These are phyloP conservation scores for Fulica atra DNA, from an alignment of 2,113 vertebrate genomes.

Conservation along the genomic window DNA sequence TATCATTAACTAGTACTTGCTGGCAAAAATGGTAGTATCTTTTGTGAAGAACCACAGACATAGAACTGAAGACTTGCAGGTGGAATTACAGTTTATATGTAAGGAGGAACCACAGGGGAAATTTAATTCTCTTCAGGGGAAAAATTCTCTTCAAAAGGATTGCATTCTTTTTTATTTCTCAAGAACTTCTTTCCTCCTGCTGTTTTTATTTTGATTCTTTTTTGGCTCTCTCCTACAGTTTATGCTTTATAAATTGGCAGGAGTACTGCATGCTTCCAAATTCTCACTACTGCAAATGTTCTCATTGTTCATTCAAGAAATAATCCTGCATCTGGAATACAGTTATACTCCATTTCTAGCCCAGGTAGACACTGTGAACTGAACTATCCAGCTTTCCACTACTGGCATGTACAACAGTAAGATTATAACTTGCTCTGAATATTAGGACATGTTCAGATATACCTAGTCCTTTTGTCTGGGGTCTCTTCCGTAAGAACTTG, in stretches of 20 bases:
- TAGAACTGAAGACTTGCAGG: neutral
- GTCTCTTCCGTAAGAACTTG: neutral
- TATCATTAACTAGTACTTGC: neutral
- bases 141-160: neutral
- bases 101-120: neutral
- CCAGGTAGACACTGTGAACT: neutral
- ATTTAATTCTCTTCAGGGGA: neutral
- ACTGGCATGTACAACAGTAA: neutral
- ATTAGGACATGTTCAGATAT: neutral
- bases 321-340: neutral
- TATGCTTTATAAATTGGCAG: neutral
- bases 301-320: conserved; percentile 31
- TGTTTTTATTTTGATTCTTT: conserved; percentile 18
- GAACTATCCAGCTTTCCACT: neutral
- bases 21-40: neutral
- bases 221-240: neutral
- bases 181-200: neutral
- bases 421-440: neutral
- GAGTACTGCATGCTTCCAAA: neutral
- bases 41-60: neutral
- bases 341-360: neutral
- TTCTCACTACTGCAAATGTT: neutral
- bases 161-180: neutral
- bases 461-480: neutral
- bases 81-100: neutral